phyloP scores from a whole-genome alignment of 2,888 invertebrate genomes.

The Coelopa pilipes region DNA sequence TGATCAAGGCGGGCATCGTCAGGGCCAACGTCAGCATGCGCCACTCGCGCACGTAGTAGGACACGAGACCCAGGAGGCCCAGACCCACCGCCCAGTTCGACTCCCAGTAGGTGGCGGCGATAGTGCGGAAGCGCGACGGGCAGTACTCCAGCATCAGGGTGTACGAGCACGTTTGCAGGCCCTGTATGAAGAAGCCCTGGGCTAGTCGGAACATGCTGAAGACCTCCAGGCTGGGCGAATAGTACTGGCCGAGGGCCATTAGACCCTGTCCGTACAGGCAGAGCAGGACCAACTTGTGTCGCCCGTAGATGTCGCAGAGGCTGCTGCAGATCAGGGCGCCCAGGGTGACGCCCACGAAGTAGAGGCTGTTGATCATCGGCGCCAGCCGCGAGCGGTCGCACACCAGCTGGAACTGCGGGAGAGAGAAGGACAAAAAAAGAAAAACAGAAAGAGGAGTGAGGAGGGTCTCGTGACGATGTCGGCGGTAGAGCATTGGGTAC shows the following conservation, averaged over 20 bases:
- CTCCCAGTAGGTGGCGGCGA: conserved; percentile 67
- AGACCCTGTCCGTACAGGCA: conserved; percentile 66
- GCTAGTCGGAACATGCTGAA: conserved; percentile 64
- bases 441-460: too few relatives aligned
- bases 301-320: conserved; percentile 65
- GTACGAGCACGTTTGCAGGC: conserved; percentile 69
- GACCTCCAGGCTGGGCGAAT: conserved; percentile 56
- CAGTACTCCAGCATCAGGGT: conserved; percentile 69
- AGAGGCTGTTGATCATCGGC: conserved; percentile 60
- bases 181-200: conserved; percentile 68
- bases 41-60: conserved; percentile 69
- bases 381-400: conserved; percentile 62
- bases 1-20: conserved; percentile 67
- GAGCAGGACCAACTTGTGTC: conserved; percentile 64
- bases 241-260: conserved; percentile 51
- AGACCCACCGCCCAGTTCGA: conserved; percentile 68
- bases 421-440: background rate
- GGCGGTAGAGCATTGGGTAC: conserved; percentile 31
- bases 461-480: background rate
- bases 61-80: conserved; percentile 65
- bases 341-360: conserved; percentile 65
- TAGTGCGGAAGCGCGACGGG: conserved; percentile 66
- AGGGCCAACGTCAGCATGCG: conserved; percentile 68
- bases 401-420: conserved; percentile 62
- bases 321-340: conserved; percentile 66